phyloP scores from a whole-genome alignment of 1,140 invertebrate species.

The Cydia strobilella region DNA sequence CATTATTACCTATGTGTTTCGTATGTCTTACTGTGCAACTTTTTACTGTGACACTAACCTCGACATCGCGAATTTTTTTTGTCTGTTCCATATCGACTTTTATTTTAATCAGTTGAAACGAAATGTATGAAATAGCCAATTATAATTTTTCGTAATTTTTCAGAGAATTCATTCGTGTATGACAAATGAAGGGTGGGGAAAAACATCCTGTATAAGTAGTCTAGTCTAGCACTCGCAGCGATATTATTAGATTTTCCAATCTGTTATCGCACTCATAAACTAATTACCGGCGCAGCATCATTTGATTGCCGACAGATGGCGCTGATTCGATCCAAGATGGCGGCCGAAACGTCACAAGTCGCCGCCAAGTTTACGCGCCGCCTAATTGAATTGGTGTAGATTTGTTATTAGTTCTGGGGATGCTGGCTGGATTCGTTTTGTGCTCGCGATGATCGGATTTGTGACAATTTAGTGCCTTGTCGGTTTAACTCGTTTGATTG shows the following conservation, averaged over 20 bases:
- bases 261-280: constrained; percentile 55
- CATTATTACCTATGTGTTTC: too few species aligned
- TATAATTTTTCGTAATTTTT: too few species aligned
- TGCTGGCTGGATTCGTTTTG: constrained; percentile 46
- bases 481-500: not conserved
- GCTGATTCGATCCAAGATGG: constrained; percentile 66
- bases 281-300: constrained; percentile 70
- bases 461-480: constrained; percentile 20
- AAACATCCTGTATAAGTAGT: too few species aligned
- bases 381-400: constrained; percentile 71
- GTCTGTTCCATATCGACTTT: too few species aligned
- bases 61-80: too few species aligned
- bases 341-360: constrained; percentile 47
- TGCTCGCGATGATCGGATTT: constrained; percentile 18
- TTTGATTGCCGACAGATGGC: constrained; percentile 75
- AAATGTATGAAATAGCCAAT: too few species aligned
- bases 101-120: too few species aligned
- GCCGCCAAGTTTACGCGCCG: constrained; percentile 53
- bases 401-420: constrained; percentile 61
- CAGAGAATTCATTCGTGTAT: too few species aligned
- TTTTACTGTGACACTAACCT: too few species aligned
- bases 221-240: not conserved
- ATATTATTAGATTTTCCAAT: constrained; percentile 51
- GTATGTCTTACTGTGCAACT: too few species aligned
- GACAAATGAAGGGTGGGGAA: too few species aligned